A percentile compares a stretch with the other conserved stretches of the same genome.
Evolutionary conservation across 2,113 vertebrate species (phyloP).

Genomic region (Entelurus aequoreus): DNA sequence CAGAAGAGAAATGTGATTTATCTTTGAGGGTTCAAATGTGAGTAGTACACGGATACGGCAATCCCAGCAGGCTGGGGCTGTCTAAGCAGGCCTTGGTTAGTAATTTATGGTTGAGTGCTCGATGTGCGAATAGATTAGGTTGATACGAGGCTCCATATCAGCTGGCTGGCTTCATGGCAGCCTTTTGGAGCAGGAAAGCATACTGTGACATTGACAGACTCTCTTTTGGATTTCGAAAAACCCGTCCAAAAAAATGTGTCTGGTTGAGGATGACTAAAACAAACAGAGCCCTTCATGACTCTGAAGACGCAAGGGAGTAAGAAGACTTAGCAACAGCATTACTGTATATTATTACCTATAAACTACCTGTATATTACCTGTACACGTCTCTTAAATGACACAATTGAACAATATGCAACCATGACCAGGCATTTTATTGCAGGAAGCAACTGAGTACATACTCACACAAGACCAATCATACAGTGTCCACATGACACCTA

Average conservation of each 20-base stretch:
- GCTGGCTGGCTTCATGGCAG: constrained; percentile 27
- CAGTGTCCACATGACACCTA: too few species aligned
- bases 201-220: constrained; percentile 35
- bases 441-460: too few species aligned
- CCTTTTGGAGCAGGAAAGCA: constrained; percentile 26
- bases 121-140: constrained; percentile 62
- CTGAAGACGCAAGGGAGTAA: constrained; percentile 5
- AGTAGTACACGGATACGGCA: constrained; percentile 23
- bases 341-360: not conserved
- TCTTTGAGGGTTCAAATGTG: constrained; percentile 30
- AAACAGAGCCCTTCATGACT: constrained; percentile 24
- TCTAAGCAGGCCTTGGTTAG: constrained; percentile 51
- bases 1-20: constrained; percentile 33
- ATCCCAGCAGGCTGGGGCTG: constrained; percentile 37
- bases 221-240: constrained; percentile 29
- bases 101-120: constrained; percentile 57
- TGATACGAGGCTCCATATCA: constrained; percentile 33
- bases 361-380: too few species aligned
- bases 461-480: too few species aligned
- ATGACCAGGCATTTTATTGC: too few species aligned
- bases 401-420: not conserved
- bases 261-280: constrained; percentile 36
- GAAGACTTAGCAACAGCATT: constrained; percentile 33
- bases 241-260: constrained; percentile 29
- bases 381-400: too few species aligned